phyloP scores from a whole-genome alignment of 2,797 vertebrate genomes.

The Aviceda cuculoides region DNA sequence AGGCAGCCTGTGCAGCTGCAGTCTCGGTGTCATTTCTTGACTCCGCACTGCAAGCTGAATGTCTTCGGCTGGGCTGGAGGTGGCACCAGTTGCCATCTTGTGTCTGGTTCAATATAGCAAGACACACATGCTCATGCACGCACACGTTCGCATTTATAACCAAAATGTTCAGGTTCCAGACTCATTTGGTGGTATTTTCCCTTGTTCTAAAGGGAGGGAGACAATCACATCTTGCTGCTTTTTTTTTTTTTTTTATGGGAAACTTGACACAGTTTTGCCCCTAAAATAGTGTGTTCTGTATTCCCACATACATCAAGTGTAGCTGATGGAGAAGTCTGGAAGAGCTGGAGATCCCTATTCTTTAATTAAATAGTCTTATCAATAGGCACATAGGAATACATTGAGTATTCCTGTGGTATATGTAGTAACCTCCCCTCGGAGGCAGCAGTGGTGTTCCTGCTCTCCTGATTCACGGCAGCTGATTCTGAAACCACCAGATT shows the following conservation, averaged over 20 bases:
- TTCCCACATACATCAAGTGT: neutral
- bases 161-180: neutral
- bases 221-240: neutral
- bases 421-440: neutral
- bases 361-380: neutral
- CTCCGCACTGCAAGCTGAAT: rapidly evolving
- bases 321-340: neutral
- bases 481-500: neutral
- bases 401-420: too few relatives aligned
- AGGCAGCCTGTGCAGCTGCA: neutral
- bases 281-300: neutral
- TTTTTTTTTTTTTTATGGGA: neutral
- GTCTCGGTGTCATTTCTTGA: neutral
- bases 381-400: neutral
- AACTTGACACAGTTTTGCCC: neutral
- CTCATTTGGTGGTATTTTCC: neutral
- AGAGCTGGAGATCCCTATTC: neutral
- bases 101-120: neutral
- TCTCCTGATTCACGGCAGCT: neutral
- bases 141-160: neutral
- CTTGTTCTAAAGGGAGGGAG: neutral
- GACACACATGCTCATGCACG: neutral
- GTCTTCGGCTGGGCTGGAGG: neutral
- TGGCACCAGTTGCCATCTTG: neutral
- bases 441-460: neutral